Percentiles rank a stretch among this genome's conserved stretches.
Evolutionary conservation across 2,888 invertebrate genomes (phyloP).

Genomic region (Yponomeuta evonymella): DNA sequence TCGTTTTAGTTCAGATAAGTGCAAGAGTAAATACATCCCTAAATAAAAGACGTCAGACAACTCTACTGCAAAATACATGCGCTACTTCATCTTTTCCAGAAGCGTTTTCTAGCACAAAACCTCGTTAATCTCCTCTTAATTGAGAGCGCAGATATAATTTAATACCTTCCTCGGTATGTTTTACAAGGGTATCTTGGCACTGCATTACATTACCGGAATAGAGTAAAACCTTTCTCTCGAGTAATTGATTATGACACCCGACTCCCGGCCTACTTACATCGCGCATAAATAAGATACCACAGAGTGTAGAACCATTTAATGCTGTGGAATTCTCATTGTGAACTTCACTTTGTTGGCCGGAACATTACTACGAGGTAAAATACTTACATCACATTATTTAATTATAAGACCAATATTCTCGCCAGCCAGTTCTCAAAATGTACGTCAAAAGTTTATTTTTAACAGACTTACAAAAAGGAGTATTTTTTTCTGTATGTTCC

Average conservation of each 20-base stretch:
- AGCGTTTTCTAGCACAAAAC: not conserved
- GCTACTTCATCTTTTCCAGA: not conserved
- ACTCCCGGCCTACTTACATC: slow-evolving; percentile 13
- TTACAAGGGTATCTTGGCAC: not conserved
- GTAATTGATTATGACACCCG: slow-evolving; percentile 5
- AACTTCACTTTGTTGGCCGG: no score
- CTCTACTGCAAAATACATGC: not conserved
- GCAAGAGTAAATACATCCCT: no score
- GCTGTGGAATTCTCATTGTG: no score
- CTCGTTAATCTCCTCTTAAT: not conserved
- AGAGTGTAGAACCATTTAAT: not conserved
- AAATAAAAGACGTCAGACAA: no score
- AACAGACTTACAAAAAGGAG: no score
- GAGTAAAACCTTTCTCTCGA: not conserved
- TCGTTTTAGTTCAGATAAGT: no score
- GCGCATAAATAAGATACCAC: slow-evolving; percentile 8
- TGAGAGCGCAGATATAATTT: not conserved
- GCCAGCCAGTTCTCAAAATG: no score
- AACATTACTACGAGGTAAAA: no score
- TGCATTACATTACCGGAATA: not conserved
- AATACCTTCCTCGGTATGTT: not conserved
- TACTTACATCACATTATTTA: no score
- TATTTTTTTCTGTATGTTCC: no score
- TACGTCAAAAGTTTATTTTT: no score
- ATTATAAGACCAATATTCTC: no score